Evolutionary conservation across 2,797 vertebrate species (phyloP), one percentile per base, ranked within the genome.

Genomic region (Siniperca scherzeri): DNA sequence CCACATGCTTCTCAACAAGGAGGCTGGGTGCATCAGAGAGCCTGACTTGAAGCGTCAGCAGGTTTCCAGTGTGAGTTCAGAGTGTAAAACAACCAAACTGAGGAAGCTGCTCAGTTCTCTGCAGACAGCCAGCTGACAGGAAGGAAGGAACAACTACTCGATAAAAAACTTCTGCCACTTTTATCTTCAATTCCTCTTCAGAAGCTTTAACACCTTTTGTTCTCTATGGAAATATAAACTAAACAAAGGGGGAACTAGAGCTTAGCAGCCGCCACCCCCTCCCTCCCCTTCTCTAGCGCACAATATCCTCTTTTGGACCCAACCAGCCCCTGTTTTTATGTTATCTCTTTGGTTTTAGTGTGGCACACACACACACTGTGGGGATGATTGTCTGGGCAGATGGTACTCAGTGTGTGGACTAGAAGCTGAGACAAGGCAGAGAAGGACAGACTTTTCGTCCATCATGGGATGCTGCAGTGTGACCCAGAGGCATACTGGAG

Each of bases 381-480:
- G 81, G 93, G 94, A 85, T 92, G 93, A 93, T 60, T 69, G 84
- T 82, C 78, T 71, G 70, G 89, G 87, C 95, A 95, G 93, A 95
- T 96, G 95, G 95, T 93, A 85, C 88, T 89, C 91, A 87, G 92
- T 86, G 78, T 88, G 80, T 79, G 79, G 88, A 93, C 74, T 69
- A 89, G 84, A 87, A 74, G 71, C 87, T 88, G 87, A 85, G 91
- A 75, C 79, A 0, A 70, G 78, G 67, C 50, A 21, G 55, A 75
- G 71, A 55, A 70, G 83, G 79, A 78, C 77, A 77, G 84, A 88
- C 75, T 74, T 66, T 82, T 52, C 5, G 33, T 80, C 82, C 77
- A 74, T 82, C 86, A 96, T 96, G 97, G 97, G 96, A 90, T 97
- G 97, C 91, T 97, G 97, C 89, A 96, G 96, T 40, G 90, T 96